These are phyloP conservation scores for Propithecus deckenii DNA, from an alignment of 2,797 vertebrate genomes.

Conservation along the genomic window DNA sequence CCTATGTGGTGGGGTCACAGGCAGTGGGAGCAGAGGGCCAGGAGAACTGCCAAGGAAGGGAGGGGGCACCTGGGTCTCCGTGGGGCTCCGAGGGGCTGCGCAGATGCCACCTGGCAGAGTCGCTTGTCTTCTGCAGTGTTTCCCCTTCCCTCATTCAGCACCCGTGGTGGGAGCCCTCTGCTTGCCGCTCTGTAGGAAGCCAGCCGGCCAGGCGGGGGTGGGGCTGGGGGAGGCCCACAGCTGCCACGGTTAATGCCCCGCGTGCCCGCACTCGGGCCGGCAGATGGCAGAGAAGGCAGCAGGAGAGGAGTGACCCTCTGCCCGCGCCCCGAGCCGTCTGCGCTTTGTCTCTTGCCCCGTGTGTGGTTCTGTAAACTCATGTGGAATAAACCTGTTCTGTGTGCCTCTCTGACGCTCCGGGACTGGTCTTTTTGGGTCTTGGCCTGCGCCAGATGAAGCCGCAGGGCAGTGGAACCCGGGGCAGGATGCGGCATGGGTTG, in stretches of 20 bases:
- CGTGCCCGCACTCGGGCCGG: neutral
- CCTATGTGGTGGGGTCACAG: neutral
- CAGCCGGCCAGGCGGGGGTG: neutral
- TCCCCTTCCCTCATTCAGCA: neutral
- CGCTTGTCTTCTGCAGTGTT: neutral
- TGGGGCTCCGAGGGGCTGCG: neutral
- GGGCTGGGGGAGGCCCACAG: neutral
- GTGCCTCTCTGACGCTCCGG: constrained; percentile 59
- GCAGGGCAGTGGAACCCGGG: neutral
- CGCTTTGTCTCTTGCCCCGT: constrained; percentile 22
- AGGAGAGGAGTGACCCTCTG: neutral
- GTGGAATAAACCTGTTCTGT: constrained; percentile 68
- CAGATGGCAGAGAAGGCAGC: neutral
- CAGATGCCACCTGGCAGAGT: neutral
- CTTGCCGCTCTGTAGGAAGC: neutral
- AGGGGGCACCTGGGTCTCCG: neutral
- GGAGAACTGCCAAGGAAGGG: neutral
- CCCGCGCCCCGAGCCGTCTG: neutral
- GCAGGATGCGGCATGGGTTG: neutral
- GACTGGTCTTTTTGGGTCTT: constrained; percentile 20
- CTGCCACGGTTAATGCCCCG: neutral
- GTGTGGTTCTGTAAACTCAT: constrained; percentile 50
- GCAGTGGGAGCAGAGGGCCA: neutral
- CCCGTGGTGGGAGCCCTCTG: neutral
- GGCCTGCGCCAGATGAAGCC: neutral